Percentiles rank a stretch among this genome's conserved stretches.
Conservation (phyloP, 1,140 invertebrate genomes). For the Caenorhabditis tropicalis region DNA sequence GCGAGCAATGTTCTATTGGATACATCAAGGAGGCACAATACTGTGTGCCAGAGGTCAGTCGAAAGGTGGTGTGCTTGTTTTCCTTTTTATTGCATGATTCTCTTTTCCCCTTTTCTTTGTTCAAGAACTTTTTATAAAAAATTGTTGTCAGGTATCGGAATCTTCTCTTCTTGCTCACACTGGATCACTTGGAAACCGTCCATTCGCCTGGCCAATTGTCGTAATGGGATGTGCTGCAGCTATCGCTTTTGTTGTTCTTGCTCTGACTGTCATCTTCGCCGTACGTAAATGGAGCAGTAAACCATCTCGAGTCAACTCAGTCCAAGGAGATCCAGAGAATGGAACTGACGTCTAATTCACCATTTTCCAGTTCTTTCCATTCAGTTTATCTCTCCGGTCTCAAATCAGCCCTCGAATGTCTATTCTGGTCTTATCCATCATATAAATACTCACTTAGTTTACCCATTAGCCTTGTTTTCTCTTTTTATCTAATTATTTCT, state of each 20-base stretch:
- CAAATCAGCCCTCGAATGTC: background rate
- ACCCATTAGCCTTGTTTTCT: background rate
- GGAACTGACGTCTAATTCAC: constrained; percentile 37
- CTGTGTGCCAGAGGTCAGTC: constrained; percentile 49
- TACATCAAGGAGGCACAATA: constrained; percentile 43
- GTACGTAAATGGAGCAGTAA: constrained; percentile 46
- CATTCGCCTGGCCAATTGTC: constrained; percentile 46
- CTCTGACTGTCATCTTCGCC: constrained; percentile 7
- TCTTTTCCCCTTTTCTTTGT: background rate
- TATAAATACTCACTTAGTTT: no score
- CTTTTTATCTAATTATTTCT: background rate
- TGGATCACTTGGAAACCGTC: constrained; percentile 2
- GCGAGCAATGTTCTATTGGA: constrained; percentile 45
- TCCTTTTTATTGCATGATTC: constrained; percentile 31
- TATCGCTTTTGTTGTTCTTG: constrained; percentile 7
- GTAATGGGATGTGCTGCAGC: constrained; percentile 24
- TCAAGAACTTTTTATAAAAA: background rate
- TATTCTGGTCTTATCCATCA: background rate
- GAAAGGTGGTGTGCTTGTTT: constrained; percentile 40
- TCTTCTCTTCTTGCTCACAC: constrained; percentile 43
- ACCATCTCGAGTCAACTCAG: constrained; percentile 37
- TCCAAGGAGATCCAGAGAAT: constrained; percentile 42
- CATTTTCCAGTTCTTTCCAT: background rate
- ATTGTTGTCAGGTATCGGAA: background rate
- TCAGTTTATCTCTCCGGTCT: constrained; percentile 6